These are phyloP conservation scores for Numida meleagris DNA, from an alignment of 2,113 vertebrate species.

Conservation along the genomic window DNA sequence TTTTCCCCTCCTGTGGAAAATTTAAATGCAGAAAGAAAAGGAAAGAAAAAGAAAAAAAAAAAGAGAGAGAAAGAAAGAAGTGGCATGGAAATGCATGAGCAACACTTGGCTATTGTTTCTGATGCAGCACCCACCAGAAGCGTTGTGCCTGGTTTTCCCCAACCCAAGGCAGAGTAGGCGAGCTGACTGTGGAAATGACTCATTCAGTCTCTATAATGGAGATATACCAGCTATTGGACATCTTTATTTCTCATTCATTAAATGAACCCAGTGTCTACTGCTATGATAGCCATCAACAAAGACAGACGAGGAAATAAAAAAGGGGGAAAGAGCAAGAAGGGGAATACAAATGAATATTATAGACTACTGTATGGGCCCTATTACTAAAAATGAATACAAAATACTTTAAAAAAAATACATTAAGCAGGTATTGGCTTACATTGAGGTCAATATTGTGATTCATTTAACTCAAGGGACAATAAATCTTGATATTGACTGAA, in stretches of 20 bases:
- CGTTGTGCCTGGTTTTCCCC: not conserved
- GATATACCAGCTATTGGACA: constrained; percentile 15
- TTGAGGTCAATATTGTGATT: constrained; percentile 83
- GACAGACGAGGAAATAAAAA: constrained; percentile 69
- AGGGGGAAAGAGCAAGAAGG: constrained; percentile 54
- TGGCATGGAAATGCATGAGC: not conserved
- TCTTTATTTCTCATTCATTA: constrained; percentile 51
- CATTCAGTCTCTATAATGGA: constrained; percentile 9
- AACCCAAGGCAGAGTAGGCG: not conserved
- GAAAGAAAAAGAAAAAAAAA: constrained; percentile 2
- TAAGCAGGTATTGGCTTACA: constrained; percentile 80
- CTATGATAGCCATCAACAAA: constrained; percentile 65
- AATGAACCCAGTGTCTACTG: constrained; percentile 53
- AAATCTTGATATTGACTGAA: constrained; percentile 85
- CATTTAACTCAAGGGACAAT: constrained; percentile 82
- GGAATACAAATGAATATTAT: constrained; percentile 75
- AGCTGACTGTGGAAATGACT: constrained; percentile 55
- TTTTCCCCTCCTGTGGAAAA: constrained; percentile 72
- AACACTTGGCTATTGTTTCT: not conserved
- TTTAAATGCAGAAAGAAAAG: constrained; percentile 68
- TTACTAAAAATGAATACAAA: constrained; percentile 84
- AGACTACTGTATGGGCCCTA: constrained; percentile 74
- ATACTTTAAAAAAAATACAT: constrained; percentile 81
- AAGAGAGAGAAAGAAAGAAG: not conserved
- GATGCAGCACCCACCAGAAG: not conserved